Evolutionary conservation across 2,113 vertebrate genomes (phyloP).

Genomic region (Heterotilapia buettikoferi): DNA sequence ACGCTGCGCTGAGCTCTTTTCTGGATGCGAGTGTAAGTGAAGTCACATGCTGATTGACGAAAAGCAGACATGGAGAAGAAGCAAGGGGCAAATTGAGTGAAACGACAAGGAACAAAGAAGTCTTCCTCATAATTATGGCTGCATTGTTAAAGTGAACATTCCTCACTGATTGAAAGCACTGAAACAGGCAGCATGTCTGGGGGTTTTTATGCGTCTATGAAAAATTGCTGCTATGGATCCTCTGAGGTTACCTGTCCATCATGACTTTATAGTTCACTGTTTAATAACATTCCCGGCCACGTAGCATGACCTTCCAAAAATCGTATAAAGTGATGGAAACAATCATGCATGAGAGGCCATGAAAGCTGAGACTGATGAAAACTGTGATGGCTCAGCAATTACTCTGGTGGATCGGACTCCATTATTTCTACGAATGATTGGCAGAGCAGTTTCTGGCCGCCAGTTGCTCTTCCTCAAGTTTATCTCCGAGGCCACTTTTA

Average conservation of each 20-base stretch:
- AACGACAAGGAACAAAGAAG: neutral
- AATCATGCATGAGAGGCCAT: neutral
- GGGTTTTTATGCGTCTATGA: neutral
- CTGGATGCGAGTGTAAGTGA: neutral
- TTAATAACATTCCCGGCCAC: neutral
- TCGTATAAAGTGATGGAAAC: neutral
- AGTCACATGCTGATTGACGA: neutral
- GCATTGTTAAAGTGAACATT: neutral
- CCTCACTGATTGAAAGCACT: neutral
- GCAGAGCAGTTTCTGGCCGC: neutral
- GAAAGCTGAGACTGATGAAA: conserved; percentile 19
- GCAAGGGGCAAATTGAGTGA: neutral
- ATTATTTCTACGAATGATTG: neutral
- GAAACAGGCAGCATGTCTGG: neutral
- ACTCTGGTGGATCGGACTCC: neutral
- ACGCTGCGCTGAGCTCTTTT: neutral
- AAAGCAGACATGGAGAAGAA: neutral
- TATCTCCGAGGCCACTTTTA: neutral
- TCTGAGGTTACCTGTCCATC: neutral
- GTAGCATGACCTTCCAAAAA: neutral
- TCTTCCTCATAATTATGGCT: neutral
- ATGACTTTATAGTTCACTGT: neutral
- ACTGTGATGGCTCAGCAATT: neutral
- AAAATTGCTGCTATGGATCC: neutral
- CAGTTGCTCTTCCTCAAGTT: neutral